Evolutionary conservation across 1,140 invertebrate genomes (phyloP).

Genomic region (Aphis gossypii): DNA sequence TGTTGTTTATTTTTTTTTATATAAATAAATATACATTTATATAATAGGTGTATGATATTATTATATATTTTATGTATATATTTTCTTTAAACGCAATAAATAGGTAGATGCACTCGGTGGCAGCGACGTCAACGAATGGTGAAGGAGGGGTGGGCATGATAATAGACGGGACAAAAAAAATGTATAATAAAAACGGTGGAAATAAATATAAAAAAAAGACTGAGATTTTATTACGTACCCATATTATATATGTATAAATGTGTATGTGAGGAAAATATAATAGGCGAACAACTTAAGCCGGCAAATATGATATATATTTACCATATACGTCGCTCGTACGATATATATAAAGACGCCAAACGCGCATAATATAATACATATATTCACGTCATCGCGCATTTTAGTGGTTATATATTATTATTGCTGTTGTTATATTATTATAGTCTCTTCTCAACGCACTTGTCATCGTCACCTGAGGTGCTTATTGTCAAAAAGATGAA

Average conservation of each 20-base stretch:
- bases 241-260: neutral
- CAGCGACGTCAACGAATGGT: neutral
- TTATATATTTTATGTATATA: constrained; percentile 8
- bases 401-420: constrained; percentile 25
- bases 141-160: neutral
- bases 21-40: neutral
- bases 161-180: neutral
- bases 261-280: neutral
- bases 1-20: neutral
- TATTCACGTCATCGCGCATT: neutral
- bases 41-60: neutral
- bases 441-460: neutral
- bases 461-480: neutral
- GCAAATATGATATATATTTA: neutral
- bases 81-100: neutral
- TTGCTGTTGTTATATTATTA: neutral
- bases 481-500: neutral
- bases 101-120: neutral
- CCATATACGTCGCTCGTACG: neutral
- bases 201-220: constrained; percentile 1
- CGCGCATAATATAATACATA: neutral
- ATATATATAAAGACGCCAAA: too few species aligned
- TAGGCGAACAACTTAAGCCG: neutral
- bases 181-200: constrained; percentile 10
- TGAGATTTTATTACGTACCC: neutral